These are phyloP conservation scores for Halcyon chelicuti DNA, from an alignment of 2,797 vertebrate genomes.

Conservation along the genomic window DNA sequence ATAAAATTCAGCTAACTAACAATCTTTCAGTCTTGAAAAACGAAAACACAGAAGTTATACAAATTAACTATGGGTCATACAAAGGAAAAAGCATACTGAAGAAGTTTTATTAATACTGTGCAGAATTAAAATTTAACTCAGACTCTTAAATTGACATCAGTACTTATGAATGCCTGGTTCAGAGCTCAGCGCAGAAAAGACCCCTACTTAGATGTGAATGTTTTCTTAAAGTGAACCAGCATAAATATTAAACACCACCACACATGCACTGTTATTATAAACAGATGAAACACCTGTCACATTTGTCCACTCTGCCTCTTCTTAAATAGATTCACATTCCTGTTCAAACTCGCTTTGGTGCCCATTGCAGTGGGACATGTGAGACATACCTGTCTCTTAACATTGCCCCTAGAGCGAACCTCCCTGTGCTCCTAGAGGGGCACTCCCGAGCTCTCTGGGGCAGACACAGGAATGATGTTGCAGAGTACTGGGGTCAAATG, in stretches of 20 bases:
- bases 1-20: neutral
- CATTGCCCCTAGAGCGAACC: neutral
- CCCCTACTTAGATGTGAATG: neutral
- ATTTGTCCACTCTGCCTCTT: neutral
- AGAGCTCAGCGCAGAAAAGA: neutral
- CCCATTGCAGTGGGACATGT: neutral
- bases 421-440: neutral
- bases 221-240: neutral
- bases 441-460: neutral
- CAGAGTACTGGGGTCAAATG: neutral
- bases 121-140: neutral
- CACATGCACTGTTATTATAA: neutral
- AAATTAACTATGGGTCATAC: neutral
- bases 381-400: neutral
- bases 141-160: neutral
- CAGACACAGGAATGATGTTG: neutral
- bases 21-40: neutral
- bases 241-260: neutral
- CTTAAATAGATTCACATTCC: neutral
- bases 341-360: neutral
- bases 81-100: neutral
- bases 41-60: neutral
- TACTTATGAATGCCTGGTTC: neutral
- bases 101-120: neutral
- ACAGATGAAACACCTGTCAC: neutral